These are phyloP conservation scores for Mus spretus DNA, from an alignment of 2,797 vertebrate genomes.

Conservation along the genomic window DNA sequence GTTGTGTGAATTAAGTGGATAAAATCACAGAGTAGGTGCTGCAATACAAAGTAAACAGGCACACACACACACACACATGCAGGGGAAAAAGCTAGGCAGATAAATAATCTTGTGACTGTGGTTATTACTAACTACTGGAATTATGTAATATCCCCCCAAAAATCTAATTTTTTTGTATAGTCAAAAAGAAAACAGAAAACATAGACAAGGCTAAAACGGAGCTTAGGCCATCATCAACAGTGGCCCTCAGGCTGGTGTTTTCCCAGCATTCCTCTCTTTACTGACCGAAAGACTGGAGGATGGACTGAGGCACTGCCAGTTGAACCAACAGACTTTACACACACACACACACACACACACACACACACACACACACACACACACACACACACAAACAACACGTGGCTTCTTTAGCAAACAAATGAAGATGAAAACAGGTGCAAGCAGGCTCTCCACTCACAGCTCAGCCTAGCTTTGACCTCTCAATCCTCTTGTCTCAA, in stretches of 20 bases:
- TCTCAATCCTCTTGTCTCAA: neutral
- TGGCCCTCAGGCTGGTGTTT: neutral
- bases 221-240: conserved; percentile 15
- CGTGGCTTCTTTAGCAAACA: neutral
- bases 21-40: neutral
- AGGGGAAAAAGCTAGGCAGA: conserved; percentile 28
- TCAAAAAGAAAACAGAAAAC: conserved; percentile 26
- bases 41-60: neutral
- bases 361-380: neutral
- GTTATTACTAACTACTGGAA: conserved; percentile 49
- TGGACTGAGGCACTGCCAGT: neutral
- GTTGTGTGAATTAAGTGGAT: neutral
- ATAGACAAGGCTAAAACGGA: conserved; percentile 43
- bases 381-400: too few species aligned
- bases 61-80: neutral
- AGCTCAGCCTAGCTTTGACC: neutral
- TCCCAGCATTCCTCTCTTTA: neutral
- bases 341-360: neutral
- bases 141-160: conserved; percentile 31
- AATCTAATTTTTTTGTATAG: conserved; percentile 26
- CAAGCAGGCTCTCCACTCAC: neutral
- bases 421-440: neutral
- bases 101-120: neutral
- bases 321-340: neutral
- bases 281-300: neutral